Conservation (phyloP, 2,797 vertebrate species). For the Girardinus metallicus region DNA sequence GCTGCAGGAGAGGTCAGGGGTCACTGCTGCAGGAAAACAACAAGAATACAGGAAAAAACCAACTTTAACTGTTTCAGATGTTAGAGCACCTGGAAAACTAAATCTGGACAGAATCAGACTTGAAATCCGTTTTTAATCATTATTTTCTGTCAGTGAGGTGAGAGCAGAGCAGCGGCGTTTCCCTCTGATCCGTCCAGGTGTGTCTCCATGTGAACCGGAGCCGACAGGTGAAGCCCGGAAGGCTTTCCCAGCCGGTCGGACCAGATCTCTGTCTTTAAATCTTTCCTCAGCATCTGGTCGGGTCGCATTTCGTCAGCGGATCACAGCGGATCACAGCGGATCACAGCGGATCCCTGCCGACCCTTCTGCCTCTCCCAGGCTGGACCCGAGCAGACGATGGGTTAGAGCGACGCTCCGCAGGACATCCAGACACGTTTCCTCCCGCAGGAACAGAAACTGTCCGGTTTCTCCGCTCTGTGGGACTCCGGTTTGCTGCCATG, state of each 20-base stretch:
- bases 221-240: not conserved
- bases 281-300: not conserved
- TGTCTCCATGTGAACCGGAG: not conserved
- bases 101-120: not conserved
- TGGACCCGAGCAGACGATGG: not conserved
- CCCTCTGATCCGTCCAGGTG: not conserved
- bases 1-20: no score
- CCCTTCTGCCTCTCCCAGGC: not conserved
- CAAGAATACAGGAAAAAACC: no score
- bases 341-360: not conserved
- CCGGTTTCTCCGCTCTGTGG: not conserved
- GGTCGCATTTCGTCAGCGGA: not conserved
- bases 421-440: not conserved
- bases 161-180: no score
- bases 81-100: not conserved
- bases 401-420: no score
- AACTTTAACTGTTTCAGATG: not conserved
- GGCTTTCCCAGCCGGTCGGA: constrained; percentile 29
- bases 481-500: not conserved
- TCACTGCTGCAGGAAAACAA: no score
- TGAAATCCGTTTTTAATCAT: not conserved
- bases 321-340: not conserved
- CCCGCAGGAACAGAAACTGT: not conserved
- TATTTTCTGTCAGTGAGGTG: not conserved
- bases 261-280: constrained; percentile 24